Percentiles rank a stretch among this genome's conserved stretches.
Conservation (phyloP, 2,888 invertebrate genomes). For the Drosophila dives region DNA sequence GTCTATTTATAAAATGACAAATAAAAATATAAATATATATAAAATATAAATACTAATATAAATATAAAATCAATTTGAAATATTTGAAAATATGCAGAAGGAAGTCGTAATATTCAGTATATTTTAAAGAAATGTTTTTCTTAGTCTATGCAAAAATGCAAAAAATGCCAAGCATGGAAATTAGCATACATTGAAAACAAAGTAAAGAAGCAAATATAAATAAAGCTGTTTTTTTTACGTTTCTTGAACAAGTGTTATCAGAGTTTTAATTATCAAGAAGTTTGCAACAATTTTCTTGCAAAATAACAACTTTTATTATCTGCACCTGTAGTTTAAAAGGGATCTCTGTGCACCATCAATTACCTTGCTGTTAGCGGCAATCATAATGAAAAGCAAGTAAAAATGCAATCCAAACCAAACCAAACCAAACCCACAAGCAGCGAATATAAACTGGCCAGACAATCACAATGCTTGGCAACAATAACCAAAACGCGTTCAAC, state of each 20-base stretch:
- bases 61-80: too few species aligned
- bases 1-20: too few species aligned
- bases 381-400: slow-evolving; percentile 44
- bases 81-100: too few species aligned
- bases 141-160: background rate
- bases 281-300: slow-evolving; percentile 9
- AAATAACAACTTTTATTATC: slow-evolving; percentile 26
- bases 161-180: background rate
- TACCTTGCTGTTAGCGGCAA: slow-evolving; percentile 46
- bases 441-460: slow-evolving; percentile 21
- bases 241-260: slow-evolving; percentile 16
- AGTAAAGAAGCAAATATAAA: background rate
- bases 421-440: background rate
- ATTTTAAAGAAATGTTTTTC: too few species aligned
- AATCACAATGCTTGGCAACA: slow-evolving; percentile 54
- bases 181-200: background rate
- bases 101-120: too few species aligned
- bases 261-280: slow-evolving; percentile 18
- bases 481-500: slow-evolving; percentile 64
- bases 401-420: slow-evolving; percentile 3
- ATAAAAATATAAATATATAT: too few species aligned
- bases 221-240: background rate
- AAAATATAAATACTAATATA: too few species aligned
- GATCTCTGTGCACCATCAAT: slow-evolving; percentile 51
- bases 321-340: slow-evolving; percentile 37